Evolutionary conservation across 2,888 invertebrate species (phyloP), one percentile per base, ranked within the genome.

Genomic region (Drosophila multiciliata): DNA sequence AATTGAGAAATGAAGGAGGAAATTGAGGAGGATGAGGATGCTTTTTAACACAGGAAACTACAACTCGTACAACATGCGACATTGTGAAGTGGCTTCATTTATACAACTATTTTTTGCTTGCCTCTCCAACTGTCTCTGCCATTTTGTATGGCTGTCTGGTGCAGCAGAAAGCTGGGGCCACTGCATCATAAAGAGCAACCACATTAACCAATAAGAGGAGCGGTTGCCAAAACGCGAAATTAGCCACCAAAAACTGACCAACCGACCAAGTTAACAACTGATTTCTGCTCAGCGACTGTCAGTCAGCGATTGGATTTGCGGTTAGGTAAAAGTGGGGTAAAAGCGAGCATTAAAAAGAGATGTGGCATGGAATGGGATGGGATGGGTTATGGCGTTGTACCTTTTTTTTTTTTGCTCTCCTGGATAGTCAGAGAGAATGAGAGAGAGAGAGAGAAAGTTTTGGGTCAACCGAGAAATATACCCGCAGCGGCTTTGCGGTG

Each of bases 401-500:
- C 11, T 50, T 29, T 17, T 26, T 11, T 12, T 49, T 17, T 26
- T 11, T 12, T 49, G 20, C 3, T 50, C 29, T 29, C 29, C n/a
- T n/a, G n/a, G 3, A 6, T 11, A 6, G 26, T 3, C 50, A 26
- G 26, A 7, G 45, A 42, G 11, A 42, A 0, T n/a, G n/a, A 17
- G 40, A 17, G 17, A n/a, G 6, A 33, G n/a, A 3, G 17, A 32
- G 49, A 15, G 53, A 73, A 67, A 73, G 69, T 71, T 81, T 82
- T 48, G 80, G 88, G 85, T 83, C 88, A 86, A 74, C 81, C 82
- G 42, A 84, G 78, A 89, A 89, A 89, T 88, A 83, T 89, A 85
- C 62, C 75, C 88, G 86, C 78, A 83, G 86, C 75, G 83, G 88
- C 88, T 86, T 86, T 86, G 88, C 75, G 88, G 86, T 86, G 88